Conservation (phyloP, 2,113 vertebrate genomes). For the Myrmophylax atrothorax region DNA sequence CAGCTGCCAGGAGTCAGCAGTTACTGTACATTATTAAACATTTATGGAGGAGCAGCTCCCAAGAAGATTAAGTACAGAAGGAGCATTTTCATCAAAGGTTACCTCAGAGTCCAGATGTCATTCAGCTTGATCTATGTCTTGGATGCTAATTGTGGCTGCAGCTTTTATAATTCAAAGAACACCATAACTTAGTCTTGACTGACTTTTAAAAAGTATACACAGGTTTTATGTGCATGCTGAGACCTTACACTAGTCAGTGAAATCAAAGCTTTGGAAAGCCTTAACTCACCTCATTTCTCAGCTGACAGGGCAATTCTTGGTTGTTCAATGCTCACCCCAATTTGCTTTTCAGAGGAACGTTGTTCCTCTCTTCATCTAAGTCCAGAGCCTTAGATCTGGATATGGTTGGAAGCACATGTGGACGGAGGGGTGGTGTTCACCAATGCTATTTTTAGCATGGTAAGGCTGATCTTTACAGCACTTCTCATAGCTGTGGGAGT, state of each 20-base stretch:
- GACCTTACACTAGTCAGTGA: neutral
- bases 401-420: neutral
- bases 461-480: neutral
- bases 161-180: neutral
- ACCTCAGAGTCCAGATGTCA: neutral
- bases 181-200: neutral
- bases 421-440: neutral
- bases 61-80: neutral
- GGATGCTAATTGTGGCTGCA: neutral
- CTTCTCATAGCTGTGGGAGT: neutral
- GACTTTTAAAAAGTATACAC: neutral
- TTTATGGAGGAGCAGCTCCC: neutral
- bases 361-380: neutral
- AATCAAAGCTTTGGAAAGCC: neutral
- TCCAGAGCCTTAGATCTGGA: neutral
- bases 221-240: neutral
- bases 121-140: neutral
- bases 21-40: conserved; percentile 4
- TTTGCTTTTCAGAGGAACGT: neutral
- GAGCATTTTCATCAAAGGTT: neutral
- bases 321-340: neutral
- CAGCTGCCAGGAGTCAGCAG: neutral
- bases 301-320: neutral
- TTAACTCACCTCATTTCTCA: neutral
- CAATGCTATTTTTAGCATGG: rapidly evolving